Evolutionary conservation across 2,797 vertebrate genomes (phyloP).

Genomic region (Pipistrellus nathusii): DNA sequence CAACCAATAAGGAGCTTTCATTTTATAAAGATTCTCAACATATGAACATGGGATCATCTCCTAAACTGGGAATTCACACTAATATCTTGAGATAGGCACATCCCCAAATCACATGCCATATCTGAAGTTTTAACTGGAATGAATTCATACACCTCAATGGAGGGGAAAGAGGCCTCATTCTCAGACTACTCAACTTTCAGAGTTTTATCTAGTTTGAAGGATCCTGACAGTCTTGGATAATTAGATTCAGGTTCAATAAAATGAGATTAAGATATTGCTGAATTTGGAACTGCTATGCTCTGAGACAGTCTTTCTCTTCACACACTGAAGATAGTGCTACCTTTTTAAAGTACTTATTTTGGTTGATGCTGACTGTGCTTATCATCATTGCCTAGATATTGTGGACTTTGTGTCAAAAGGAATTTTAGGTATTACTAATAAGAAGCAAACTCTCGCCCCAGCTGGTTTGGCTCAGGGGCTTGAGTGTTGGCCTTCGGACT

Average conservation of each 20-base stretch:
- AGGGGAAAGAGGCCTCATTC: not conserved
- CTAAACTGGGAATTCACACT: slow-evolving; percentile 4
- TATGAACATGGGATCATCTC: not conserved
- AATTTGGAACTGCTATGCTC: not conserved
- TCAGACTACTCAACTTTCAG: not conserved
- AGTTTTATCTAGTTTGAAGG: not conserved
- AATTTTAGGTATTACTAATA: slow-evolving; percentile 14
- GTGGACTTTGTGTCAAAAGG: slow-evolving; percentile 54
- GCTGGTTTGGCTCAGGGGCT: too few species aligned
- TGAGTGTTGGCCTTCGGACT: too few species aligned
- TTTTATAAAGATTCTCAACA: not conserved
- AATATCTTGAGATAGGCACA: not conserved
- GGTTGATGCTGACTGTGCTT: not conserved
- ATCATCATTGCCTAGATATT: slow-evolving; percentile 10
- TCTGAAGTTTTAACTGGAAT: not conserved
- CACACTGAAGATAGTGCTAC: not conserved
- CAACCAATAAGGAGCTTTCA: not conserved
- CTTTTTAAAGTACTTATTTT: slow-evolving; percentile 26
- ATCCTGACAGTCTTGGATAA: not conserved
- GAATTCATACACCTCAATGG: not conserved
- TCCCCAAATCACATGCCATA: not conserved
- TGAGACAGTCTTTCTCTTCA: not conserved
- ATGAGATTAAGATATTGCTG: not conserved
- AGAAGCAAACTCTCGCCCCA: slow-evolving; percentile 9
- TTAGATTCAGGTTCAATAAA: not conserved